Evolutionary conservation across 2,888 invertebrate genomes (phyloP).

Genomic region (Deilephila porcellus): DNA sequence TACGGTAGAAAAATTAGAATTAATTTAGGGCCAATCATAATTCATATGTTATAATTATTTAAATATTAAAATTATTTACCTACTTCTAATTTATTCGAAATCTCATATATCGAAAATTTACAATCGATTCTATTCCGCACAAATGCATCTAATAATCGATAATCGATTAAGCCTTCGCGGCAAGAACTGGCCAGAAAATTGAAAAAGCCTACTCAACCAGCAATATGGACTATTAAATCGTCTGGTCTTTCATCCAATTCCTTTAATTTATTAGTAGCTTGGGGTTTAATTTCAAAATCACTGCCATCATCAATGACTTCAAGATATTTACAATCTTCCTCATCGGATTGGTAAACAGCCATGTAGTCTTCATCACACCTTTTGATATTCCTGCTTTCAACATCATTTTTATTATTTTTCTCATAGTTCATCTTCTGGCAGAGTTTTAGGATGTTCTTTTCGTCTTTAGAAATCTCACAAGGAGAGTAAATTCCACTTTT

Average conservation of each 20-base stretch:
- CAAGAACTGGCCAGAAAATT: neutral
- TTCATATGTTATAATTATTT: too few species aligned
- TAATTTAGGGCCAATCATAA: too few species aligned
- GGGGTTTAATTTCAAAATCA: conserved; percentile 53
- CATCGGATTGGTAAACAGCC: conserved; percentile 63
- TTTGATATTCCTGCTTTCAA: conserved; percentile 61
- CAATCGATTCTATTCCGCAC: neutral
- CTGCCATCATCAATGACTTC: conserved; percentile 78
- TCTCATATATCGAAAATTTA: neutral
- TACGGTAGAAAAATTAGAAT: too few species aligned
- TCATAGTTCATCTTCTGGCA: conserved; percentile 64
- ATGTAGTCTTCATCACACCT: conserved; percentile 49
- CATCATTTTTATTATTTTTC: conserved; percentile 63
- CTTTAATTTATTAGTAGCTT: conserved; percentile 48
- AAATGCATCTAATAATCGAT: neutral
- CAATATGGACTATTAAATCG: conserved; percentile 44
- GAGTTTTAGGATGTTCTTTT: conserved; percentile 62
- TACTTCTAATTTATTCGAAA: too few species aligned
- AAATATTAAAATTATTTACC: too few species aligned
- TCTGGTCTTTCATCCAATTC: conserved; percentile 45
- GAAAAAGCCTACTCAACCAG: conserved; percentile 43
- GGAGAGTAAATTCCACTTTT: conserved; percentile 65
- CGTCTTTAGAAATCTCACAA: conserved; percentile 72
- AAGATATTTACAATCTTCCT: conserved; percentile 71
- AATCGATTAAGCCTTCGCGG: conserved; percentile 4